phyloP scores from a whole-genome alignment of 2,113 vertebrate genomes.

The Chitala chitala region DNA sequence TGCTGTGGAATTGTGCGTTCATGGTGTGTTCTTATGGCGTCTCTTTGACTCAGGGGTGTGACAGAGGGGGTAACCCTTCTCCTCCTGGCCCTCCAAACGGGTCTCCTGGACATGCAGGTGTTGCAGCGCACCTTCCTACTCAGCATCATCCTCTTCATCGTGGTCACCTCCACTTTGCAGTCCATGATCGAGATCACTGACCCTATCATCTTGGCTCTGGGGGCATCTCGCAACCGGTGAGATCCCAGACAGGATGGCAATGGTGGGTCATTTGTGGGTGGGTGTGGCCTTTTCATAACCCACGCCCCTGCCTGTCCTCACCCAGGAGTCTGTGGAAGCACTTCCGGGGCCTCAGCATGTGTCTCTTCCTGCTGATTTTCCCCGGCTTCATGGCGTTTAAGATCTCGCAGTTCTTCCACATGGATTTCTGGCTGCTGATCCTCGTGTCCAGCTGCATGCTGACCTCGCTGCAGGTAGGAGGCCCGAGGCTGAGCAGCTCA shows the following conservation, averaged over 20 bases:
- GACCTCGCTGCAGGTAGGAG: conserved; percentile 75
- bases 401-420: conserved; percentile 78
- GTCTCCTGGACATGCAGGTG: conserved; percentile 73
- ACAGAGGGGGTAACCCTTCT: conserved; percentile 77
- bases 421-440: conserved; percentile 86
- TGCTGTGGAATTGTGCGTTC: no score
- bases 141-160: conserved; percentile 86
- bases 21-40: neutral
- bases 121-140: conserved; percentile 82
- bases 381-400: conserved; percentile 76
- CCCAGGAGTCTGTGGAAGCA: conserved; percentile 76
- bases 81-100: conserved; percentile 78
- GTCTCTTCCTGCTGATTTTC: conserved; percentile 72
- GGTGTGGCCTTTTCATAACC: neutral
- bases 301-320: neutral
- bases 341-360: conserved; percentile 73
- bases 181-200: conserved; percentile 81
- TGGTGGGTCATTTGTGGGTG: neutral
- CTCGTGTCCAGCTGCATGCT: conserved; percentile 82
- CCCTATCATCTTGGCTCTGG: conserved; percentile 71
- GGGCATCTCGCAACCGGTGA: conserved; percentile 74
- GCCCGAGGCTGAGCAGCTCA: no score
- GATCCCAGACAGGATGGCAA: neutral
- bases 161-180: conserved; percentile 78
- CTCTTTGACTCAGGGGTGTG: conserved; percentile 61